Conservation (phyloP, 2,113 vertebrate species). For the Nerophis lumbriciformis region DNA sequence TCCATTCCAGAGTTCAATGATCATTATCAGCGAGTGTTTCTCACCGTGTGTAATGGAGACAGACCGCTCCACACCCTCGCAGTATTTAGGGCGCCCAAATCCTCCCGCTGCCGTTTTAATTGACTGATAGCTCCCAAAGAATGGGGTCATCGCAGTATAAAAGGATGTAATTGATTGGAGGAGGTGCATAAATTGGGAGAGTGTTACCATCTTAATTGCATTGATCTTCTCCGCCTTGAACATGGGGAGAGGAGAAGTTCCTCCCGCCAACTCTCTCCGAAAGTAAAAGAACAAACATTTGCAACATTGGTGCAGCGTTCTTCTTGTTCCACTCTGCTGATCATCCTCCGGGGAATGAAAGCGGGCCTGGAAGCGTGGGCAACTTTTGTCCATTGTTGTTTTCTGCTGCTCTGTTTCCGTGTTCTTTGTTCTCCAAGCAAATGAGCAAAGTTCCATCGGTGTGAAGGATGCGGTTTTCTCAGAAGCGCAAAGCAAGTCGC, state of each 20-base stretch:
- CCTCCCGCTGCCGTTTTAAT: background rate
- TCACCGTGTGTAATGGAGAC: background rate
- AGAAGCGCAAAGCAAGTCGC: too few species aligned
- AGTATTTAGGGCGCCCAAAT: background rate
- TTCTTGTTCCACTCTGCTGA: background rate
- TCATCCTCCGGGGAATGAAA: background rate
- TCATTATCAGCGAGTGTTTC: constrained; percentile 2
- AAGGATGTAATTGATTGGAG: constrained; percentile 5
- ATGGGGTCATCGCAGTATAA: background rate
- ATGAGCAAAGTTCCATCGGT: too few species aligned
- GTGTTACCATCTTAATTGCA: constrained; percentile 6
- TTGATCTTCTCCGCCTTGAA: background rate
- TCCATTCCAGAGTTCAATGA: background rate
- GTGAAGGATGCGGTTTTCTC: too few species aligned
- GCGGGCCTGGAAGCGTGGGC: background rate
- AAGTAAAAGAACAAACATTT: background rate
- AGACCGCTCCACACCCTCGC: background rate
- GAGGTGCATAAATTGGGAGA: background rate
- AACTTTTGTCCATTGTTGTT: background rate
- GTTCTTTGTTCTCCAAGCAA: too few species aligned
- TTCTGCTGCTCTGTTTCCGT: too few species aligned
- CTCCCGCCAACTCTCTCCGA: background rate
- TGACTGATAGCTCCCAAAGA: constrained; percentile 1
- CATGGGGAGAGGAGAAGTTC: background rate
- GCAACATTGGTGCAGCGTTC: background rate